Conservation (phyloP, 1,140 invertebrate species). For the Kradibia gibbosae region DNA sequence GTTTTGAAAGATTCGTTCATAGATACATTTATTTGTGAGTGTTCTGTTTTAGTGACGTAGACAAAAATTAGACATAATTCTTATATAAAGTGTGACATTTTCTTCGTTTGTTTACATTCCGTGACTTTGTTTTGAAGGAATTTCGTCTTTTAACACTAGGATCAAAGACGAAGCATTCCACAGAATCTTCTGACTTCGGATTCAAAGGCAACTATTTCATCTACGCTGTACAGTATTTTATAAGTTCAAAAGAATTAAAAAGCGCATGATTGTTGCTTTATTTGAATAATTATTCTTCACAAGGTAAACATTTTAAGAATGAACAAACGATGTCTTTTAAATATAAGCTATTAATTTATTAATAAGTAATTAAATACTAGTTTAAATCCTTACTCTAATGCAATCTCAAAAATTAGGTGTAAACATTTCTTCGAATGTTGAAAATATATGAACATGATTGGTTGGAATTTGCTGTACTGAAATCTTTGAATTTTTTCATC, state of each 20-base stretch:
- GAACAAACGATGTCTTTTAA: too few species aligned
- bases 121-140: background rate
- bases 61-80: background rate
- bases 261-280: too few species aligned
- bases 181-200: background rate
- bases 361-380: too few species aligned
- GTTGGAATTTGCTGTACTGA: too few species aligned
- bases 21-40: background rate
- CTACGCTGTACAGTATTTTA: background rate
- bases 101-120: slow-evolving; percentile 1
- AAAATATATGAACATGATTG: too few species aligned
- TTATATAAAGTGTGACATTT: background rate
- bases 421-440: too few species aligned
- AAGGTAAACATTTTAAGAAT: too few species aligned
- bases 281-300: too few species aligned
- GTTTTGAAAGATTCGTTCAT: background rate
- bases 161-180: slow-evolving; percentile 5
- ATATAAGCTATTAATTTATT: too few species aligned
- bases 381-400: too few species aligned
- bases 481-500: too few species aligned
- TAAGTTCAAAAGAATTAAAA: background rate
- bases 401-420: too few species aligned
- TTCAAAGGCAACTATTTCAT: slow-evolving; percentile 27
- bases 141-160: background rate
- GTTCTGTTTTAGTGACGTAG: background rate